phyloP scores from a whole-genome alignment of 2,113 vertebrate genomes.

The Crotalus helleri region DNA sequence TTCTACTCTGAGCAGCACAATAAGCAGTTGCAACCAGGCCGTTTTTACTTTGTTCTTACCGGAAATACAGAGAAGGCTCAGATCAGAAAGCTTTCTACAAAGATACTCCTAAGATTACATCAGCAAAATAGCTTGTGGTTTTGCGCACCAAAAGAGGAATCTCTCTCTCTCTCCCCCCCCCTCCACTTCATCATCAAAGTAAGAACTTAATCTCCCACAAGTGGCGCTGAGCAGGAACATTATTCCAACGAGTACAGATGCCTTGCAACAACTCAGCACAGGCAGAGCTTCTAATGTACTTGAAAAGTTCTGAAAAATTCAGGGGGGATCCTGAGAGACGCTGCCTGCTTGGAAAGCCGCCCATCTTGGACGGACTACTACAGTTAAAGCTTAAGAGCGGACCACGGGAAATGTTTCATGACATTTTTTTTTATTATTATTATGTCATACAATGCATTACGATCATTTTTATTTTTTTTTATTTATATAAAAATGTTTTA shows the following conservation, averaged over 20 bases:
- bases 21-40: neutral
- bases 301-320: too few relatives aligned
- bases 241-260: neutral
- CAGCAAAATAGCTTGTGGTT: neutral
- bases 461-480: too few relatives aligned
- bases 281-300: too few relatives aligned
- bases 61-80: neutral
- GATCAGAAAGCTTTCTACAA: neutral
- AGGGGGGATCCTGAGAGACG: too few relatives aligned
- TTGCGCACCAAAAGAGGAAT: neutral
- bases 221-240: neutral
- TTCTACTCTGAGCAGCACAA: neutral
- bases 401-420: too few relatives aligned
- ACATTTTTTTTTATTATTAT: too few relatives aligned
- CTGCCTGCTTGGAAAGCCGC: too few relatives aligned
- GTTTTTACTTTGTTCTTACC: neutral
- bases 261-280: neutral
- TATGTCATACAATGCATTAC: too few relatives aligned
- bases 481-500: too few relatives aligned
- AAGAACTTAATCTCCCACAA: neutral
- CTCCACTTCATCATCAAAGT: neutral
- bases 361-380: too few relatives aligned
- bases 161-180: neutral
- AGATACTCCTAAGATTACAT: too few relatives aligned
- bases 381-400: too few relatives aligned